Evolutionary conservation across 1,140 invertebrate species (phyloP).

Genomic region (Anoplolepis gracilipes): DNA sequence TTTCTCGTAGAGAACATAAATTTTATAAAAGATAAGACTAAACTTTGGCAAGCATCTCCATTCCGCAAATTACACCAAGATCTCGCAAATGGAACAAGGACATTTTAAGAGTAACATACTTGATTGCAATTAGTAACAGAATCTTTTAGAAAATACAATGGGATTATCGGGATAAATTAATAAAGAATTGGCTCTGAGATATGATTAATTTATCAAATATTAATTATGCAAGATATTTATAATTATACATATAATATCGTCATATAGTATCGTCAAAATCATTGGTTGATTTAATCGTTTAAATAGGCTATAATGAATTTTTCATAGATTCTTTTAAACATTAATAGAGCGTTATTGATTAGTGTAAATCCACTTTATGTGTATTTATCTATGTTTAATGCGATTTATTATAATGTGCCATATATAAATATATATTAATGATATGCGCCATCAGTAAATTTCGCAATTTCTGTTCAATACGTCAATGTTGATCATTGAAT

Average conservation of each 20-base stretch:
- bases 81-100: conserved; percentile 42
- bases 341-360: background rate
- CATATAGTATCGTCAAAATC: background rate
- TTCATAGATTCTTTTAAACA: background rate
- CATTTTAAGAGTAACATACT: conserved; percentile 38
- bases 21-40: conserved; percentile 18
- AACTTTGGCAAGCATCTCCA: conserved; percentile 41
- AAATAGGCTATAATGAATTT: background rate
- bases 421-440: conserved; percentile 29
- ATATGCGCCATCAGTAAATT: background rate
- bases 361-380: conserved; percentile 23
- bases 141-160: background rate
- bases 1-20: background rate
- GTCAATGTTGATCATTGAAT: conserved; percentile 3
- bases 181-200: background rate
- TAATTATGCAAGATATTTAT: conserved; percentile 31
- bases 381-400: conserved; percentile 21
- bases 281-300: background rate
- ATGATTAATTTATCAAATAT: conserved; percentile 5
- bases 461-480: background rate
- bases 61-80: conserved; percentile 7
- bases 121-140: conserved; percentile 29
- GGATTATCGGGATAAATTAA: background rate
- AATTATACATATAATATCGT: too few relatives aligned
- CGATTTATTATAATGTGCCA: background rate